Evolutionary conservation across 2,888 invertebrate species (phyloP).

Genomic region (Spilarctia lutea): DNA sequence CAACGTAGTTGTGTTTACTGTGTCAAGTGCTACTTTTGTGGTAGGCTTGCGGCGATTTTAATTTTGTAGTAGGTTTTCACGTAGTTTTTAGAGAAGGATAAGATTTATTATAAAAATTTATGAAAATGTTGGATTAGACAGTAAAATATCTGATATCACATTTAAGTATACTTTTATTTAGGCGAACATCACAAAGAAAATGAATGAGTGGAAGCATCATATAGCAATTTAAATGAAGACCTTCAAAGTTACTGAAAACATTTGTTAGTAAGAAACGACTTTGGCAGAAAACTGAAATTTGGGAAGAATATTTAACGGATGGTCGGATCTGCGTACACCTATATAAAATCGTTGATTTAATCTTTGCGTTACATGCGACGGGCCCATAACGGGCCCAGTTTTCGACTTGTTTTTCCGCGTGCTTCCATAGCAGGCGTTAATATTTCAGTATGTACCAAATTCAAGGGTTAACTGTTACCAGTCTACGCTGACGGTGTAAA

Average conservation of each 20-base stretch:
- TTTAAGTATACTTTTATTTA: background rate
- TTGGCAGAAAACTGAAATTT: slow-evolving; percentile 11
- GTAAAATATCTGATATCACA: background rate
- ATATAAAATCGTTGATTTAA: slow-evolving; percentile 55
- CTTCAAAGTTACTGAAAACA: slow-evolving; percentile 7
- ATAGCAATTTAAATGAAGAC: background rate
- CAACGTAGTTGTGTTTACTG: slow-evolving; percentile 40
- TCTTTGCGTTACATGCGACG: slow-evolving; percentile 81
- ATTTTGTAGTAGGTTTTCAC: background rate
- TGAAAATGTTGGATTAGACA: background rate
- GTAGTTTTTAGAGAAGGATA: background rate
- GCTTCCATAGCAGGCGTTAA: slow-evolving; percentile 82
- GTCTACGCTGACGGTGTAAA: slow-evolving; percentile 64
- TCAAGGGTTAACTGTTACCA: slow-evolving; percentile 82
- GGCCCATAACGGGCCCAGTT: slow-evolving; percentile 82
- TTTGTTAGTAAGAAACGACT: slow-evolving; percentile 2
- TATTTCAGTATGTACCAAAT: slow-evolving; percentile 83
- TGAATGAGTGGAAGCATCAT: background rate
- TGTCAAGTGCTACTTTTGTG: slow-evolving; percentile 30
- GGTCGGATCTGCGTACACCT: slow-evolving; percentile 30
- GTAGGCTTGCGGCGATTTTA: slow-evolving; percentile 10
- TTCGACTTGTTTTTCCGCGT: slow-evolving; percentile 85
- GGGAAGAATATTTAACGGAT: slow-evolving; percentile 11
- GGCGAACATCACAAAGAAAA: background rate
- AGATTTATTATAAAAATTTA: background rate